Evolutionary conservation across 1,140 invertebrate genomes (phyloP).

Genomic region (Plectrocnemia conspersa): DNA sequence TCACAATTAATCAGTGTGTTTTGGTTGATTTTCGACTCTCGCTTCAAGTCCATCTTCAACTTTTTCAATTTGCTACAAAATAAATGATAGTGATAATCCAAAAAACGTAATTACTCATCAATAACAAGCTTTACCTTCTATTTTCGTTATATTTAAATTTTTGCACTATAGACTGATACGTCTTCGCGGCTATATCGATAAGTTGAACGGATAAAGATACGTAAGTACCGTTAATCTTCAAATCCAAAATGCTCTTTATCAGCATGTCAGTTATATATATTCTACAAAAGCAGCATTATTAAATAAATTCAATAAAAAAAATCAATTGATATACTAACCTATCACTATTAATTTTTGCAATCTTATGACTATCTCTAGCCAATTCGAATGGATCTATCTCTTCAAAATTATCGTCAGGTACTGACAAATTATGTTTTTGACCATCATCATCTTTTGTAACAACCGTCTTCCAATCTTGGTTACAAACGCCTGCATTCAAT

Average conservation of each 20-base stretch:
- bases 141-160: conserved; percentile 11
- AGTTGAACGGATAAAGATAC: neutral
- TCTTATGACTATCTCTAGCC: conserved; percentile 22
- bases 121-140: conserved; percentile 1
- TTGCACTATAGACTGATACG: conserved; percentile 12
- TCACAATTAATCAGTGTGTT: conserved; percentile 6
- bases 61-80: conserved; percentile 9
- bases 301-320: too few relatives aligned
- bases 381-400: neutral
- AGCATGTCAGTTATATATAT: neutral
- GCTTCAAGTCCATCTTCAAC: neutral
- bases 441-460: neutral
- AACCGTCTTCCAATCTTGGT: neutral
- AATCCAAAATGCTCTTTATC: conserved; percentile 9
- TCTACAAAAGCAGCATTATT: neutral
- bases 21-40: conserved; percentile 3
- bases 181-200: conserved; percentile 6
- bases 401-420: neutral
- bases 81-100: neutral
- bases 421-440: neutral
- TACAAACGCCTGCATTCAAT: neutral
- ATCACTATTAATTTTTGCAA: conserved; percentile 29
- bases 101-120: neutral
- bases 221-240: conserved; percentile 2
- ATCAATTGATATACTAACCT: too few relatives aligned